Evolutionary conservation across 2,888 invertebrate species (phyloP).

Genomic region (Dryobota labecula): DNA sequence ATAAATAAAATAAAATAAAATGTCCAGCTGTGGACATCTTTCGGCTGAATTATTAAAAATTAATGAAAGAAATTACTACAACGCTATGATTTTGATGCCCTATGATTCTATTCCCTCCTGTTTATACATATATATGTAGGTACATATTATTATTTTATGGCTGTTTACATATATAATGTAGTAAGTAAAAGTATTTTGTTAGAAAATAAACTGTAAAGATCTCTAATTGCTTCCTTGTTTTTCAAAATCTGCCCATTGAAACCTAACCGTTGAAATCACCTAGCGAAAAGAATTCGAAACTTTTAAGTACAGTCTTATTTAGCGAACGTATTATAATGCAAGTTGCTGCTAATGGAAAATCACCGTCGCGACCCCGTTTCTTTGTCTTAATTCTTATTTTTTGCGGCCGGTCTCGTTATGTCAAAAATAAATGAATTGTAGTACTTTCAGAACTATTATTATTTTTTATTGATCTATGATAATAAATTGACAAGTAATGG

Average conservation of each 20-base stretch:
- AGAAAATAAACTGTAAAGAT: background rate
- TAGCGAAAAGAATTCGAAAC: slow-evolving; percentile 1
- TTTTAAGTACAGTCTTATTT: slow-evolving; percentile 58
- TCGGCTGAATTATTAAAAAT: too few species aligned
- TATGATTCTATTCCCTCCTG: background rate
- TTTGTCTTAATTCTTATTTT: slow-evolving; percentile 80
- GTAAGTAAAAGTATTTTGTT: background rate
- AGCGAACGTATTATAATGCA: slow-evolving; percentile 67
- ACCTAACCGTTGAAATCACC: background rate
- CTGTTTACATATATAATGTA: background rate
- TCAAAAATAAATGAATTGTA: slow-evolving; percentile 60
- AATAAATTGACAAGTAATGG: slow-evolving; percentile 8
- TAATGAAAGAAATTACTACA: background rate
- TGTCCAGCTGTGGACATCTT: too few species aligned
- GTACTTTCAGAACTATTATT: slow-evolving; percentile 41
- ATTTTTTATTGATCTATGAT: slow-evolving; percentile 33
- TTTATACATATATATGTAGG: background rate
- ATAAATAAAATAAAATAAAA: too few species aligned
- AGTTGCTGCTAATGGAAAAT: slow-evolving; percentile 77
- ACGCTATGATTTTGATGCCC: too few species aligned
- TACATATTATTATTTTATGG: background rate
- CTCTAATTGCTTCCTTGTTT: background rate
- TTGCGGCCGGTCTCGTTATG: slow-evolving; percentile 65
- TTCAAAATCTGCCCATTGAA: background rate
- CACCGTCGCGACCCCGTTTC: slow-evolving; percentile 82